Base-by-base conservation (phyloP, 2,888 invertebrate genomes). In the Protonemura montana region DNA sequence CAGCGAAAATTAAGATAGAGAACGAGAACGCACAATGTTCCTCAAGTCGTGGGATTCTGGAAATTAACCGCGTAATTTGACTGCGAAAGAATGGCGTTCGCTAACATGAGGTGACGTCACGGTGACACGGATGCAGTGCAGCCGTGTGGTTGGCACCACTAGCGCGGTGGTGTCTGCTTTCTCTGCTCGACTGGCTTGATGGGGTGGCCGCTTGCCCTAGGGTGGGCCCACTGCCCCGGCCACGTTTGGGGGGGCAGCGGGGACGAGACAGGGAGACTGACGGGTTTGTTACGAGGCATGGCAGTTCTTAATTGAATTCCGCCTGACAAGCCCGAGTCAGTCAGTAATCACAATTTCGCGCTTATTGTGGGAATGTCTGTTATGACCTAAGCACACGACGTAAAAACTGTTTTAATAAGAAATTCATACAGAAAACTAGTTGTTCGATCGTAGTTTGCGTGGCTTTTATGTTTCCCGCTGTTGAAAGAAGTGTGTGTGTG, bases 231-330 rank as follows among this genome's bases (percentile, higher is more conserved):
- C 13, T 6, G 27, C 5, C 5, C 5, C 16, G 59, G 59, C 16
- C 1, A 21, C 16, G 59, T 21, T 59, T 2, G 16, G 59, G 59
- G 59, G 59, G 27, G 78, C 78, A 78, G 29, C 6, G 25, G 30
- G 30, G 82, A 42, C 30, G 30, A 13, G 77, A 21, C 2, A 35
- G 41, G 41, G 41, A 41, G 82, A 41, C 30, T 26, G 82, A 78
- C 41, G 82, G 82, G 35, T 82, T 82, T 41, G 41, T 82, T 82
- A 82, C 82, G 21, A 42, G 30, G 41, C 82, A 30, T 82, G 82
- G 30, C 82, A 82, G 41, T 41, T 41, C 82, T 82, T 82, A 82
- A 82, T 82, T 82, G 82, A 82, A 82, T 82, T 82, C 35, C 82
- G 30, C 42, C 35, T 41, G 82, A 82, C 35, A 41, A 41, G 82